These are phyloP conservation scores for Argynnis bischoffii DNA, from an alignment of 2,888 invertebrate genomes.

Conservation along the genomic window DNA sequence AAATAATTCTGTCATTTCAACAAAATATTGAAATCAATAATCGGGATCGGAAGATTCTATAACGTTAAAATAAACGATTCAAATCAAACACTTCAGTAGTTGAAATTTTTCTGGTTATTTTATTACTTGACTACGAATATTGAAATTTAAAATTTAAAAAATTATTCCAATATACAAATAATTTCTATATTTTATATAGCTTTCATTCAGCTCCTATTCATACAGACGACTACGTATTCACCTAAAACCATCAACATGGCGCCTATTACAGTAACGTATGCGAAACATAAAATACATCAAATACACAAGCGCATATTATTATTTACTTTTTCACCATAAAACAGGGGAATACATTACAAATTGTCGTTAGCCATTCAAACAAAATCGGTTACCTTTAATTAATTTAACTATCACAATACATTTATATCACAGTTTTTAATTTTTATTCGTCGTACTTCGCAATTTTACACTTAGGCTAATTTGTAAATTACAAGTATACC, in stretches of 20 bases:
- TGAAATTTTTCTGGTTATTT: slow-evolving; percentile 9
- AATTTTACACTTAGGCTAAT: slow-evolving; percentile 3
- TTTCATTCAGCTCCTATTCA: background rate
- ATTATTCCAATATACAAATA: background rate
- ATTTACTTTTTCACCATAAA: background rate
- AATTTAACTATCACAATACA: background rate
- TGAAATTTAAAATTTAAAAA: slow-evolving; percentile 6
- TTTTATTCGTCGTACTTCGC: background rate
- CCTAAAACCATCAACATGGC: slow-evolving; percentile 2
- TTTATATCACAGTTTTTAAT: slow-evolving; percentile 9
- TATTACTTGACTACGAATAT: slow-evolving; percentile 5
- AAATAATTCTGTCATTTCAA: too few species aligned
- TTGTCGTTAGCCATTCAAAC: background rate
- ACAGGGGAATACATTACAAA: too few species aligned
- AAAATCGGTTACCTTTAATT: background rate
- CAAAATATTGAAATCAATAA: too few species aligned
- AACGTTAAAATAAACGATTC: background rate
- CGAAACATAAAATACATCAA: slow-evolving; percentile 4
- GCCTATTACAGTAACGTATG: slow-evolving; percentile 20
- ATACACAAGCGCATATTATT: background rate
- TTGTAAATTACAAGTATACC: background rate
- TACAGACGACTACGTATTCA: slow-evolving; percentile 6
- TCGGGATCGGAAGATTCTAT: background rate
- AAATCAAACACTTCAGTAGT: slow-evolving; percentile 13
- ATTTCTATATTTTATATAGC: slow-evolving; percentile 7